These are phyloP conservation scores for Lepidonotus clava DNA, from an alignment of 2,888 invertebrate genomes.

Conservation along the genomic window DNA sequence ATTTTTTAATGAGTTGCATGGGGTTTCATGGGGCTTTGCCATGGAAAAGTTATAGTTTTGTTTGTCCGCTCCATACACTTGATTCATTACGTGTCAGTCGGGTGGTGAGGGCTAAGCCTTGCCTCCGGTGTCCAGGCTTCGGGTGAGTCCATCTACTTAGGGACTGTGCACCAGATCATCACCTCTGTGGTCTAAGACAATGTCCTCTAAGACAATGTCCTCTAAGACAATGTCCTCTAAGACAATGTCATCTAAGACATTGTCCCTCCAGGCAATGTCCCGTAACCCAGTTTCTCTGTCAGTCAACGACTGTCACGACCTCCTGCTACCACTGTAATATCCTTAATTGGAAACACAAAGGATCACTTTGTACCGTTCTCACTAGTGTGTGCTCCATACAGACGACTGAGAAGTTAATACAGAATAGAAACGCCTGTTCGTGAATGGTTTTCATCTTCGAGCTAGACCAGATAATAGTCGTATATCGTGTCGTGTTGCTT, in stretches of 20 bases:
- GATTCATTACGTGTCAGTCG: not conserved
- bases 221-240: not conserved
- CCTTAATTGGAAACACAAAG: conserved; percentile 35
- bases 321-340: conserved; percentile 9
- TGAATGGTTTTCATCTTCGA: too few relatives aligned
- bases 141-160: conserved; percentile 42
- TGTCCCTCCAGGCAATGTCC: not conserved
- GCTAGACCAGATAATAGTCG: too few relatives aligned
- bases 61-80: too few relatives aligned
- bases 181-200: not conserved
- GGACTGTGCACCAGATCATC: conserved; percentile 17
- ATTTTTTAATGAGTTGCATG: too few relatives aligned
- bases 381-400: not conserved
- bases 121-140: not conserved
- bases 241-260: conserved; percentile 31
- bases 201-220: not conserved
- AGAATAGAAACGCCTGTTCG: too few relatives aligned
- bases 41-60: too few relatives aligned
- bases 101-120: not conserved
- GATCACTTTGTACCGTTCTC: not conserved
- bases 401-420: not conserved
- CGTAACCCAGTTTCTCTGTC: not conserved
- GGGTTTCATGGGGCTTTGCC: too few relatives aligned
- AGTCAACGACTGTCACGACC: not conserved
- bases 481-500: too few relatives aligned